Evolutionary conservation across 2,797 vertebrate species (phyloP), one percentile per base, ranked within the genome.

Genomic region (Monodelphis domestica): DNA sequence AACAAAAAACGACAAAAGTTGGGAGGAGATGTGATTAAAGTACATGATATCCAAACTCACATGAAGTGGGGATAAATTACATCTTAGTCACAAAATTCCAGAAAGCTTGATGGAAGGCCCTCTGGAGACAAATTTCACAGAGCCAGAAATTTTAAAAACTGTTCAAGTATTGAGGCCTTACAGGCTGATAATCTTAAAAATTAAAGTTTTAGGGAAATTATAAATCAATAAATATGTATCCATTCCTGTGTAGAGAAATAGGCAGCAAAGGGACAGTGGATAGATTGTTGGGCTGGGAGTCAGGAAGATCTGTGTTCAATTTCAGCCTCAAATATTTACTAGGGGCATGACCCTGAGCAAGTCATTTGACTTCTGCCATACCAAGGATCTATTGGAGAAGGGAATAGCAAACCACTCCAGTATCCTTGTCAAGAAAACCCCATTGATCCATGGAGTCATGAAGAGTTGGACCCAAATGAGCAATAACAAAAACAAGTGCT

Each of bases 31-130:
- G 0, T 51, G 50, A 91, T 38, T 92, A 90, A 84, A 70, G 59
- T 70, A 84, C 91, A 50, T 87, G 63, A 33, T 90, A 50, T 91
- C 50, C 54, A 87, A 55, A 51, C 89, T 33, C 63, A 45, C 63
- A 53, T 54, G 54, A 53, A 29, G 87, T 54, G 87, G 89, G 88
- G 12, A 54, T 84, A 12, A n/a, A 92, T 91, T 87, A 53, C 63
- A 70, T 14, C 78, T 87, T 56, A 55, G 88, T 59, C 87, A 92
- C 92, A 87, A 56, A 87, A 56, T 91, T 93, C 84, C 30, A 0
- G 54, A 89, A n/a, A 63, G n/a, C 33, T 70, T n/a, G n/a, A 5
- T 14, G 33, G 59, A n/a, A 70, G 33, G 33, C 21, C n/a, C 14
- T 70, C n/a, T 15, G n/a, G 59, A 59, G 54, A 87, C 5, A 15